Base-by-base conservation (phyloP, 2,888 invertebrate genomes). In the Conomelus anceps region DNA sequence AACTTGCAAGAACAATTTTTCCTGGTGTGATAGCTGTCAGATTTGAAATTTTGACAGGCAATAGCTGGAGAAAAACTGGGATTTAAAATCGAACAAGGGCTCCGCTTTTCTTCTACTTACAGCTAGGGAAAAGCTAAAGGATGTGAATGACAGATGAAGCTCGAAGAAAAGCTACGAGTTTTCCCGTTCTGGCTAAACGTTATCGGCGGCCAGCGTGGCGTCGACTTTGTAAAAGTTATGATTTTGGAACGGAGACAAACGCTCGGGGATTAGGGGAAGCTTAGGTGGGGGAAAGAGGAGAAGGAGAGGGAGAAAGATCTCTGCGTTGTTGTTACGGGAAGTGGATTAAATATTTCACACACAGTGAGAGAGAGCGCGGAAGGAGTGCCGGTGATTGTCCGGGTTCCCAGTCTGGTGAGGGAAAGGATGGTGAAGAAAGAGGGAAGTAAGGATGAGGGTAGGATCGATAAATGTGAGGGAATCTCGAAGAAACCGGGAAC, bases 261-360 rank as follows among this genome's bases (percentile, higher is more conserved):
- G 20, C 63, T 63, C 63, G 63, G 63, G 63, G 63, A 63, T 63
- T 63, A 63, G 63, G 63, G 63, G n/a, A n/a, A n/a, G n/a, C n/a
- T n/a, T n/a, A n/a, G n/a, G n/a, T n/a, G n/a, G n/a, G n/a, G n/a
- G n/a, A n/a, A n/a, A n/a, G n/a, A n/a, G n/a, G n/a, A n/a, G n/a
- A n/a, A n/a, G n/a, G n/a, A n/a, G 1, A 3, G 7, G 9, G 34
- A 13, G 34, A 34, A 34, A 17, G n/a, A 63, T n/a, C 63, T n/a
- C 63, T 63, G 22, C 29, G 22, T 17, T 85, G 22, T 93, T 84
- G 22, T 88, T 88, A 87, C 86, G 26, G 86, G 86, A 86, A 86
- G 86, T 86, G 86, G 29, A 86, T 26, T 86, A 86, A 86, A 86
- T 86, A 86, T 86, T 86, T 86, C 86, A 86, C 86, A 23, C 26